phyloP scores from a whole-genome alignment of 2,113 vertebrate species.

The Camelus bactrianus region DNA sequence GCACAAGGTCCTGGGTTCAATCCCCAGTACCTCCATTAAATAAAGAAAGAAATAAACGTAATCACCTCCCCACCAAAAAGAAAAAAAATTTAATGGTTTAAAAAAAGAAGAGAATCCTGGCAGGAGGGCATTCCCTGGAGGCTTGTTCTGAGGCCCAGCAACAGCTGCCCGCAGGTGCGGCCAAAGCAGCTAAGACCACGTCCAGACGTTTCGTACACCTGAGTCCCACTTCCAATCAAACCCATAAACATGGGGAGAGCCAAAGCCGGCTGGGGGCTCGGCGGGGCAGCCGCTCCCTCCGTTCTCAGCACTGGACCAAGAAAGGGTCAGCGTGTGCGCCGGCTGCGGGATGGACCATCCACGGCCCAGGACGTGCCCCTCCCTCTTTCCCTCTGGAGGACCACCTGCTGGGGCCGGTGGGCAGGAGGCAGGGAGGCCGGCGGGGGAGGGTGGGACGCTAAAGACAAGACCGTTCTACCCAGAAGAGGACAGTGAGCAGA shows the following conservation, averaged over 20 bases:
- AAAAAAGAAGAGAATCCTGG: not conserved
- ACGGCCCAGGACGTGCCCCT: not conserved
- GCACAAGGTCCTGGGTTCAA: too few species aligned
- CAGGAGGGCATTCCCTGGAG: rapidly evolving
- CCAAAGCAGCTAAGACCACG: not conserved
- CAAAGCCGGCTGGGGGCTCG: not conserved
- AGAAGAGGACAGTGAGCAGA: too few species aligned
- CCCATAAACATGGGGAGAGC: not conserved
- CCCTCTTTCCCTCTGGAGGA: too few species aligned
- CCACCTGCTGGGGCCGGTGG: rapidly evolving
- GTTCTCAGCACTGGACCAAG: not conserved
- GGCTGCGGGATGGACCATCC: not conserved
- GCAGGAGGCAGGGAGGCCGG: rapidly evolving
- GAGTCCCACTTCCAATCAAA: not conserved
- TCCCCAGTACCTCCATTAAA: too few species aligned
- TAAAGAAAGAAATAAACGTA: too few species aligned
- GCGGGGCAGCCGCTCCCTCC: not conserved
- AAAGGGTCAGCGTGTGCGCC: not conserved
- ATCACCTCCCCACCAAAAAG: too few species aligned
- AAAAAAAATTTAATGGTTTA: too few species aligned
- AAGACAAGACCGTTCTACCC: not conserved
- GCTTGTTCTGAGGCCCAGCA: not conserved
- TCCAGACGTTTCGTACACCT: rapidly evolving
- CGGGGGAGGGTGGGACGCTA: not conserved
- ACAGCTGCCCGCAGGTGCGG: not conserved